Percentiles rank a stretch among this genome's conserved stretches.
Evolutionary conservation across 2,888 invertebrate species (phyloP).

Genomic region (Heliconius erato): DNA sequence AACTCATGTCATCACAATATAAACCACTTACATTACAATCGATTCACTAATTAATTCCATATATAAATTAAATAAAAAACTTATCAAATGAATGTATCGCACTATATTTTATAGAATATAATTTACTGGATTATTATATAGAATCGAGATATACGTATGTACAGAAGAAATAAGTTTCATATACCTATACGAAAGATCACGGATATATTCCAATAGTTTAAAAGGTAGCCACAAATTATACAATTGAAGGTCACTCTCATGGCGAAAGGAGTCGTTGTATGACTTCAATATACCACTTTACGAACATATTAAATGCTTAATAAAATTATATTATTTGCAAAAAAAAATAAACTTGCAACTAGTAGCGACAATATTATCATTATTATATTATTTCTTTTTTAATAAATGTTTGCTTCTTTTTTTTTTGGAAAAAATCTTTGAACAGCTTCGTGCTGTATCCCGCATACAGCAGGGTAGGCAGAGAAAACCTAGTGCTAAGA

Average conservation of each 20-base stretch:
- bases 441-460: too few species aligned
- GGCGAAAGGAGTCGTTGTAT: constrained; percentile 53
- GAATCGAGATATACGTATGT: constrained; percentile 39
- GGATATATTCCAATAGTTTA: constrained; percentile 17
- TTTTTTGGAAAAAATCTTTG: background rate
- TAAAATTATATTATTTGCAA: constrained; percentile 1
- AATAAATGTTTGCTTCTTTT: background rate
- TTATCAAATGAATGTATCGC: constrained; percentile 7
- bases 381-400: background rate
- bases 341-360: background rate
- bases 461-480: too few species aligned
- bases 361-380: background rate
- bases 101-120: constrained; percentile 37
- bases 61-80: too few species aligned
- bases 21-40: background rate
- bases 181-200: background rate
- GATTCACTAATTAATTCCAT: too few species aligned
- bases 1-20: background rate
- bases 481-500: too few species aligned
- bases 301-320: background rate
- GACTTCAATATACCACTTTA: background rate
- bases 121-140: constrained; percentile 30
- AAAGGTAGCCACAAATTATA: constrained; percentile 63
- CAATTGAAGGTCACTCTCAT: constrained; percentile 74
- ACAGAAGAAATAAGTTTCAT: constrained; percentile 46